phyloP scores from a whole-genome alignment of 2,888 invertebrate species.

The Lithophane semibrunnea region DNA sequence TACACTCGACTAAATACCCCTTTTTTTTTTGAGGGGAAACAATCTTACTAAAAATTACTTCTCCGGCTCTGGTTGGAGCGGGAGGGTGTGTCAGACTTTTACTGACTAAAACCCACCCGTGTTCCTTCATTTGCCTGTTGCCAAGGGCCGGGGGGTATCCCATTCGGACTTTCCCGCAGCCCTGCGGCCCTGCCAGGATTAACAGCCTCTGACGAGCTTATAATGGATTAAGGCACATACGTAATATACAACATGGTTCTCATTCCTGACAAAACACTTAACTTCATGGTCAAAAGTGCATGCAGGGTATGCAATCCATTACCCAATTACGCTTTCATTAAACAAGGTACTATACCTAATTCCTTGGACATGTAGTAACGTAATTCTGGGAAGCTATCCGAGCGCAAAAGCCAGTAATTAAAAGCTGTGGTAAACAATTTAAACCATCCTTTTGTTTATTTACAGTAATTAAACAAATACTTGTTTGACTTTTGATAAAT shows the following conservation, averaged over 20 bases:
- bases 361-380: slow-evolving; percentile 19
- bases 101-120: no score
- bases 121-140: no score
- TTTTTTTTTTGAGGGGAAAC: no score
- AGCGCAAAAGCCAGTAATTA: slow-evolving; percentile 9
- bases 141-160: no score
- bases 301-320: slow-evolving; percentile 12
- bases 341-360: slow-evolving; percentile 23
- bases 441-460: slow-evolving; percentile 4
- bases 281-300: neutral
- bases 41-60: no score
- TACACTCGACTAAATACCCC: no score
- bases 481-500: slow-evolving; percentile 10
- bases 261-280: slow-evolving; percentile 20
- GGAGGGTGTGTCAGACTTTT: no score
- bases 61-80: no score
- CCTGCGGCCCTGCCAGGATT: no score
- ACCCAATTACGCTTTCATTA: slow-evolving; percentile 15
- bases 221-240: slow-evolving; percentile 9
- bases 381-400: neutral
- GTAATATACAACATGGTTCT: neutral
- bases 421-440: slow-evolving; percentile 6
- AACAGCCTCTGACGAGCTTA: neutral
- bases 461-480: neutral
- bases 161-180: no score